Evolutionary conservation across 2,113 vertebrate species (phyloP).

Genomic region (Bubo bubo): DNA sequence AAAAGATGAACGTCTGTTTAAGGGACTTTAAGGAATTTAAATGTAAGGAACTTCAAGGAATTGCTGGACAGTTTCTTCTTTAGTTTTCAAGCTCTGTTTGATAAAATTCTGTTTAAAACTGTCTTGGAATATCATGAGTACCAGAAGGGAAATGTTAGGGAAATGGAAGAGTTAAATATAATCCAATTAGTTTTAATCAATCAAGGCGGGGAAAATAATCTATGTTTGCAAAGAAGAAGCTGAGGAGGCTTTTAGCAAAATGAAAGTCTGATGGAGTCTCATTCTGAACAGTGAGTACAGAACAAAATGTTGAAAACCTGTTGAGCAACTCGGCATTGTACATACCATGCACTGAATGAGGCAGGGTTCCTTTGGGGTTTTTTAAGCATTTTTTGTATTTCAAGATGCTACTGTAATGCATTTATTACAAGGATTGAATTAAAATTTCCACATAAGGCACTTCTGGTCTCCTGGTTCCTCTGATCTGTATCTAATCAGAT

Average conservation of each 20-base stretch:
- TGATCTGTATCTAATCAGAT: not conserved
- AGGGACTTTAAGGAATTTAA: not conserved
- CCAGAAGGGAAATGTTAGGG: not conserved
- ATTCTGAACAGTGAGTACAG: not conserved
- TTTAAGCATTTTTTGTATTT: not conserved
- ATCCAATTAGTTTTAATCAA: not conserved
- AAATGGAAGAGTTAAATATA: not conserved
- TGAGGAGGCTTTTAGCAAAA: not conserved
- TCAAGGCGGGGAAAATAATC: not conserved
- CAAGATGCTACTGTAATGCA: not conserved
- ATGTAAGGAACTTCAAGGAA: not conserved
- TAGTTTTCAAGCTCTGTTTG: not conserved
- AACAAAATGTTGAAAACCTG: not conserved
- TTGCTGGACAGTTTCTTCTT: not conserved
- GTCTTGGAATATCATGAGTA: not conserved
- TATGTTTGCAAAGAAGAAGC: not conserved
- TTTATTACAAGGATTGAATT: not conserved
- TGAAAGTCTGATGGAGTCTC: not conserved
- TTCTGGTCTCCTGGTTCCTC: not conserved
- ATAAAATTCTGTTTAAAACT: not conserved
- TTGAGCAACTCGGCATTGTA: not conserved
- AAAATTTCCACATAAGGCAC: not conserved
- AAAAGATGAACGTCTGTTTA: not conserved
- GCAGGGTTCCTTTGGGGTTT: not conserved
- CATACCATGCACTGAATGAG: rapidly evolving